A percentile compares a stretch with the other conserved stretches of the same genome.
phyloP scores from a whole-genome alignment of 2,888 invertebrate genomes.

The Yponomeuta cagnagella region DNA sequence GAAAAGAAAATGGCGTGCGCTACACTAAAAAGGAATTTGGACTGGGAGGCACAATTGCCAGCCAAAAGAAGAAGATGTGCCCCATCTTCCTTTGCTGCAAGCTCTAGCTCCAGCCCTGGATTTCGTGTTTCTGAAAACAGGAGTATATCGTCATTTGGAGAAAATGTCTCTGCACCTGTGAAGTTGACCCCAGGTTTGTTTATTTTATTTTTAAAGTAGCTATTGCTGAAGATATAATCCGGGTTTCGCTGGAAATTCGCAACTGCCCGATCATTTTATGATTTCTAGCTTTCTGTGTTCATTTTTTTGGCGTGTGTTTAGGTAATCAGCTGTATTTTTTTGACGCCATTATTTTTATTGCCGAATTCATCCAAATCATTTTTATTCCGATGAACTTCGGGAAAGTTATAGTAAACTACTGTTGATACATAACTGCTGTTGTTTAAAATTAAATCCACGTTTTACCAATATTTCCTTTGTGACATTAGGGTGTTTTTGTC shows the following conservation, averaged over 20 bases:
- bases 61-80: conserved; percentile 93
- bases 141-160: conserved; percentile 87
- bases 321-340: conserved; percentile 49
- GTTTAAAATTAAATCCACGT: too few species aligned
- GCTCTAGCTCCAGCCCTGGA: conserved; percentile 69
- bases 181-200: conserved; percentile 93
- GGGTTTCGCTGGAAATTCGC: background rate
- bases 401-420: too few species aligned
- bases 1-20: conserved; percentile 96
- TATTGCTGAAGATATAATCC: background rate
- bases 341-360: conserved; percentile 50
- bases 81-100: conserved; percentile 89
- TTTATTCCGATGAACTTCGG: background rate
- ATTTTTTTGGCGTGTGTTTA: background rate
- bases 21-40: conserved; percentile 95
- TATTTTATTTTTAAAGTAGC: conserved; percentile 33
- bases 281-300: background rate
- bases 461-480: too few species aligned
- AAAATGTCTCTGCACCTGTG: conserved; percentile 80
- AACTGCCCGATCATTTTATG: background rate
- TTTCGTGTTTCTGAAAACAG: conserved; percentile 73
- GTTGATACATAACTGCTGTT: too few species aligned
- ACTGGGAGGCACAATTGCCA: conserved; percentile 94
- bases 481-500: too few species aligned
- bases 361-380: conserved; percentile 39